Evolutionary conservation across 2,888 invertebrate species (phyloP).

Genomic region (Tyria jacobaeae): DNA sequence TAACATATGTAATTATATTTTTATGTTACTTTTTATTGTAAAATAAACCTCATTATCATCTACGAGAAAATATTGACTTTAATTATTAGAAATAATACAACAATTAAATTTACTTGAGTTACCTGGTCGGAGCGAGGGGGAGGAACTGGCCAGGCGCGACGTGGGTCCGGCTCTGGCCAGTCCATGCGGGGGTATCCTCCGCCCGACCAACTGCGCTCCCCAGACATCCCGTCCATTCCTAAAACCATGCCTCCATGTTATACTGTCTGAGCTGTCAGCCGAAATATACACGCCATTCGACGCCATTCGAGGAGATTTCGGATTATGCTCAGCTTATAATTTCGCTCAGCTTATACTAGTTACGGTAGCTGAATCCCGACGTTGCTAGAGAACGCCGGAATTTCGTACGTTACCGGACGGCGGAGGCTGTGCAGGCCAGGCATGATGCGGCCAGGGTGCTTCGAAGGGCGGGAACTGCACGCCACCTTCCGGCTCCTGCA

Average conservation of each 20-base stretch:
- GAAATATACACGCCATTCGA: conserved; percentile 4
- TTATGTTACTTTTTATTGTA: background rate
- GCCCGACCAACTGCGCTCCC: conserved; percentile 40
- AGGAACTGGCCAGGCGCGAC: conserved; percentile 77
- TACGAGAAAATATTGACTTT: too few species aligned
- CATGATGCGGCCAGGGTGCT: conserved; percentile 64
- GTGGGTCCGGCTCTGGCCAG: conserved; percentile 67
- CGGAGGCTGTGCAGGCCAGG: conserved; percentile 55
- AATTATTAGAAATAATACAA: background rate
- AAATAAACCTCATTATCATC: background rate
- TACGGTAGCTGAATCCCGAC: conserved; percentile 3
- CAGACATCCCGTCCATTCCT: conserved; percentile 53
- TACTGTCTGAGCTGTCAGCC: conserved; percentile 3
- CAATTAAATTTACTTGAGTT: background rate
- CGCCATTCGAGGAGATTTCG: conserved; percentile 13
- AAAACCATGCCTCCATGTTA: conserved; percentile 12
- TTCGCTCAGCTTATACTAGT: conserved; percentile 15
- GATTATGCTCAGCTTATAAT: background rate
- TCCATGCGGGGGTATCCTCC: conserved; percentile 53
- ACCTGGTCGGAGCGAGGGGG: conserved; percentile 61
- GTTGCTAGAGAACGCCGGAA: conserved; percentile 8
- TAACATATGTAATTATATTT: background rate
- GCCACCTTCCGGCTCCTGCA: conserved; percentile 75
- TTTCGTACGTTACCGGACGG: conserved; percentile 37
- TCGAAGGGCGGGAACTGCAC: conserved; percentile 60